Percentiles rank a stretch among this genome's conserved stretches.
phyloP scores from a whole-genome alignment of 1,140 invertebrate species.

The Pomacea maculata region DNA sequence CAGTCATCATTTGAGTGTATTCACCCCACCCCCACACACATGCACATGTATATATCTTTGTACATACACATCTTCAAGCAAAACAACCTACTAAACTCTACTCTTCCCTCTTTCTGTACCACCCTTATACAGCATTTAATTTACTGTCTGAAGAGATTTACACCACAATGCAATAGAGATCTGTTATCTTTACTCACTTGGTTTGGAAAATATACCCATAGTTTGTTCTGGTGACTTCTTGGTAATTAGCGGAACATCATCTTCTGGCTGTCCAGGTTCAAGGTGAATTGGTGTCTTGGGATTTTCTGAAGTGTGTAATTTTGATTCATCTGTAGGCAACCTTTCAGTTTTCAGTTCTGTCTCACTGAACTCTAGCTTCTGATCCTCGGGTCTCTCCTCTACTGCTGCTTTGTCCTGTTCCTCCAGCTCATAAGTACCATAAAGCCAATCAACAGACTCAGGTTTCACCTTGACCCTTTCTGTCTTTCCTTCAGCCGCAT shows the following conservation, averaged over 20 bases:
- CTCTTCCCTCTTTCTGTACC: too few species aligned
- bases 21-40: too few species aligned
- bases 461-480: slow-evolving; percentile 50
- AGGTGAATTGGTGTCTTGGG: background rate
- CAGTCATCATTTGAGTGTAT: too few species aligned
- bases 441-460: slow-evolving; percentile 59
- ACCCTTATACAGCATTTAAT: background rate
- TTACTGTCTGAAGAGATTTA: background rate
- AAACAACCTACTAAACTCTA: too few species aligned
- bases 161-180: background rate
- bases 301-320: background rate
- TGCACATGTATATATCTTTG: too few species aligned
- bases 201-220: slow-evolving; percentile 5
- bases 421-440: slow-evolving; percentile 48
- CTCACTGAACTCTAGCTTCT: background rate
- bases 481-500: slow-evolving; percentile 30
- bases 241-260: slow-evolving; percentile 11
- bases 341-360: background rate
- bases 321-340: background rate
- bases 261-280: background rate
- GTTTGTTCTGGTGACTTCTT: background rate
- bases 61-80: too few species aligned
- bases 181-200: background rate
- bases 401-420: slow-evolving; percentile 25
- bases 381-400: slow-evolving; percentile 12